phyloP scores from a whole-genome alignment of 1,140 invertebrate genomes.

The Eupeodes corollae region DNA sequence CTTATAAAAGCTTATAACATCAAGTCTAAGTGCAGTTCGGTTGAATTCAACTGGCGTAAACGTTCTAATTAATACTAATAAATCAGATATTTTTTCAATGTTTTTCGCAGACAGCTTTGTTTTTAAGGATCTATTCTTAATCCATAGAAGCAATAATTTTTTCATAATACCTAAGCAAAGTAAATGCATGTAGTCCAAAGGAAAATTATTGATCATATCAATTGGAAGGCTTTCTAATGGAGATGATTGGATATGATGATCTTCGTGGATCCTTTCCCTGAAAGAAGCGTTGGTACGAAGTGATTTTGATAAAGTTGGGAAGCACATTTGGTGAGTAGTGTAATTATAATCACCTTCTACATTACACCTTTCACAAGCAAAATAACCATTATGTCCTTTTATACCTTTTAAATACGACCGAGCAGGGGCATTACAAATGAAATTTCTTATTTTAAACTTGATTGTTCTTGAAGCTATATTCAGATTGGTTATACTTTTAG shows the following conservation, averaged over 20 bases:
- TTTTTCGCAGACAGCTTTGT: not conserved
- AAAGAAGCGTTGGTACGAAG: constrained; percentile 13
- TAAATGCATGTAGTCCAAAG: constrained; percentile 28
- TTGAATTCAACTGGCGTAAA: not conserved
- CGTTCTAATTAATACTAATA: not conserved
- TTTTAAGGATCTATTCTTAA: not conserved
- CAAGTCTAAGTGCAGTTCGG: not conserved
- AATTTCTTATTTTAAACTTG: constrained; percentile 5
- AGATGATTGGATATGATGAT: constrained; percentile 12
- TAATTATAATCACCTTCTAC: constrained; percentile 9
- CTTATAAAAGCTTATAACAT: constrained; percentile 27
- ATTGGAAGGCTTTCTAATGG: constrained; percentile 12
- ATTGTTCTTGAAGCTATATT: constrained; percentile 6
- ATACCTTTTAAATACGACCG: constrained; percentile 7
- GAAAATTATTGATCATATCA: constrained; percentile 18
- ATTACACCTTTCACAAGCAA: constrained; percentile 13
- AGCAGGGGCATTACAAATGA: constrained; percentile 13
- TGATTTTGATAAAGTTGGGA: constrained; percentile 5
- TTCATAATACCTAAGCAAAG: constrained; percentile 21
- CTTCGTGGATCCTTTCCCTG: constrained; percentile 4
- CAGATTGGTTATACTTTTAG: constrained; percentile 3
- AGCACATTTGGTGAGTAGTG: constrained; percentile 3
- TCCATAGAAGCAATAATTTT: not conserved
- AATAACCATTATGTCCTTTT: constrained; percentile 9
- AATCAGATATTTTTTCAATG: not conserved